phyloP scores from a whole-genome alignment of 2,888 invertebrate genomes.

The Laothoe populi region DNA sequence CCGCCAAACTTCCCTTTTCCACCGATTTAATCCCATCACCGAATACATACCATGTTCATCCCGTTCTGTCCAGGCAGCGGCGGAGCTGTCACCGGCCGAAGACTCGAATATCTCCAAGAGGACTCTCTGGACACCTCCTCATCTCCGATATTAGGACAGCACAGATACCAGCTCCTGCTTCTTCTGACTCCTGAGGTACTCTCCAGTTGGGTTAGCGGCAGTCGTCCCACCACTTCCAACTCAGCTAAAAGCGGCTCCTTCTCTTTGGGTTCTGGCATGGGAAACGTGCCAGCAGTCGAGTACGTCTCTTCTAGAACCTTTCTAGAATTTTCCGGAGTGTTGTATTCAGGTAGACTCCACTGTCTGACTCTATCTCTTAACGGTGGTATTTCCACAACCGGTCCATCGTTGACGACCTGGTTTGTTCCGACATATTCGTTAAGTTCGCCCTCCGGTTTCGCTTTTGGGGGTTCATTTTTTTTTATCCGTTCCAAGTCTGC shows the following conservation, averaged over 20 bases:
- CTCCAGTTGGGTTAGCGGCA: conserved; percentile 71
- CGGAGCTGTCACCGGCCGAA: conserved; percentile 73
- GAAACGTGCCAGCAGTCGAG: conserved; percentile 79
- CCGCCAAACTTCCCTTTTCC: no score
- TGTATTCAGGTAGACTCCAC: conserved; percentile 65
- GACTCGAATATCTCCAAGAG: conserved; percentile 75
- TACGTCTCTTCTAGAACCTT: conserved; percentile 68
- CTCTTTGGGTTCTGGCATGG: conserved; percentile 78
- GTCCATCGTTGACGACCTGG: conserved; percentile 68
- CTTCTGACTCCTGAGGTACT: conserved; percentile 71
- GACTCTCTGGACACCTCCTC: conserved; percentile 73
- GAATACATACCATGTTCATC: conserved; percentile 14
- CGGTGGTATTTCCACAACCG: conserved; percentile 66
- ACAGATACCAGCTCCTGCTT: conserved; percentile 86
- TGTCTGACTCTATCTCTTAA: conserved; percentile 61
- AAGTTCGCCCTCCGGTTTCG: conserved; percentile 71
- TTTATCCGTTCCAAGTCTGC: conserved; percentile 84
- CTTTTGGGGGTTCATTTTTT: conserved; percentile 57
- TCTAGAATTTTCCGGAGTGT: conserved; percentile 61
- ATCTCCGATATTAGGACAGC: conserved; percentile 79
- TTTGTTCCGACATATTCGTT: conserved; percentile 72
- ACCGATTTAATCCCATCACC: neutral
- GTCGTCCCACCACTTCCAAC: conserved; percentile 67
- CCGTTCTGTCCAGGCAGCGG: conserved; percentile 66
- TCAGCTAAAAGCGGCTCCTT: conserved; percentile 75